Base-by-base conservation (phyloP, 1,140 invertebrate species). In the Macrosteles quadrilineatus region DNA sequence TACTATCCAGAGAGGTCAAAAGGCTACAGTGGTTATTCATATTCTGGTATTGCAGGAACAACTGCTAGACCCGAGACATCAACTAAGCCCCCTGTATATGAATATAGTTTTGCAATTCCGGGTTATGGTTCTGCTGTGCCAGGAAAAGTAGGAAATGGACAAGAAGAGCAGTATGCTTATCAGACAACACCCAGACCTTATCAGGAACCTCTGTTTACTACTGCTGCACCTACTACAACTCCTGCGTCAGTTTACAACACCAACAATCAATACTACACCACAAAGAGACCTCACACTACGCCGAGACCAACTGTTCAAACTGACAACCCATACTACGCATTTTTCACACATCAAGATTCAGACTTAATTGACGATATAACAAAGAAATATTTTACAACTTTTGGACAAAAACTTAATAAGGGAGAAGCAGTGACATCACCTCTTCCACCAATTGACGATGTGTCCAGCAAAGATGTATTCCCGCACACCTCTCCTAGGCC, bases 331-430 rank as follows among this genome's bases (percentile, higher is more conserved):
- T 86, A 87, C 64, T 83, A 87, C 70, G 85, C 84, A 1, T 90
- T 88, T 73, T 90, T 89, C 75, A 90, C 89, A 0, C 88, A 88
- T 75, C 88, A 90, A 67, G 89, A 91, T 53, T 88, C 89, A 71
- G 83, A 83, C 36, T 83, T 88, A 30, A 80, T 91, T 40, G 90
- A 91, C 71, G 89, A 91, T 72, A 89, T 89, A 11, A 91, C 90
- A 1, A 90, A 88, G 75, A 89, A 90, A 72, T 91, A 90, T 62
- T 91, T 91, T 72, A 90, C 88, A 27, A 85, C 89, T 69, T 91
- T 91, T 72, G 90, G 90, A 0, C 87, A 90, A 74, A 91, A 91
- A 77, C 74, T 91, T 2, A 83, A 83, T 57, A 81, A 67, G 36
- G 82, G 73, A 78, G 76, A 14, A 71, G 79, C 68, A 71, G 81